Evolutionary conservation across 1,140 invertebrate species (phyloP).

Genomic region (Saccostrea cuccullata): DNA sequence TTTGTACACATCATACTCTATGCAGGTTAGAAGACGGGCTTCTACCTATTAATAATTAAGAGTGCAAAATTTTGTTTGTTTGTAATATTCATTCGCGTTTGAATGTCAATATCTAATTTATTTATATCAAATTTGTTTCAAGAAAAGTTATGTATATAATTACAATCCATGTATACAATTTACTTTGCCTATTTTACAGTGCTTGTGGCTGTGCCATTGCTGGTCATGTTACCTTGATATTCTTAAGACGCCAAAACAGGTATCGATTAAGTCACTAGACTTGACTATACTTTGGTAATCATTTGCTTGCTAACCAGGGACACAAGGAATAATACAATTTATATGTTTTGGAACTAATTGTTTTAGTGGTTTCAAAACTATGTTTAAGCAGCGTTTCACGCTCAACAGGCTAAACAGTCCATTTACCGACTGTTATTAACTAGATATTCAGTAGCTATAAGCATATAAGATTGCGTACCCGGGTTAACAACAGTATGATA

Average conservation of each 20-base stretch:
- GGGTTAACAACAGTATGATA: not conserved
- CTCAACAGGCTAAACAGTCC: no score
- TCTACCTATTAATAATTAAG: not conserved
- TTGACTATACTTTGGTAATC: not conserved
- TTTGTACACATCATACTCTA: not conserved
- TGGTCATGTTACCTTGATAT: not conserved
- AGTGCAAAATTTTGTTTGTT: not conserved
- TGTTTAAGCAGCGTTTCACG: not conserved
- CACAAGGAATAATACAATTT: not conserved
- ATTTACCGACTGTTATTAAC: no score
- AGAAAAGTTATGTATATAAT: no score
- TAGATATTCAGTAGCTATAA: not conserved
- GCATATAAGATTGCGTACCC: not conserved
- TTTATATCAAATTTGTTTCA: no score
- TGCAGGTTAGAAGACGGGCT: not conserved
- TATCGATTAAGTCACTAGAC: not conserved
- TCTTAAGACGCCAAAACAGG: not conserved
- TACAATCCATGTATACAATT: no score
- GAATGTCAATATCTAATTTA: no score
- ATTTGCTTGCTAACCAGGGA: not conserved
- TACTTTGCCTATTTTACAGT: slow-evolving; percentile 2
- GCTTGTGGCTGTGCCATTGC: not conserved
- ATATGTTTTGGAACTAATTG: not conserved
- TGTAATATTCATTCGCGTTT: not conserved
- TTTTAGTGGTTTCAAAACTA: not conserved